A percentile compares a stretch with the other conserved stretches of the same genome.
These are phyloP conservation scores for Synergus gifuensis DNA, from an alignment of 2,888 invertebrate genomes.

Conservation along the genomic window DNA sequence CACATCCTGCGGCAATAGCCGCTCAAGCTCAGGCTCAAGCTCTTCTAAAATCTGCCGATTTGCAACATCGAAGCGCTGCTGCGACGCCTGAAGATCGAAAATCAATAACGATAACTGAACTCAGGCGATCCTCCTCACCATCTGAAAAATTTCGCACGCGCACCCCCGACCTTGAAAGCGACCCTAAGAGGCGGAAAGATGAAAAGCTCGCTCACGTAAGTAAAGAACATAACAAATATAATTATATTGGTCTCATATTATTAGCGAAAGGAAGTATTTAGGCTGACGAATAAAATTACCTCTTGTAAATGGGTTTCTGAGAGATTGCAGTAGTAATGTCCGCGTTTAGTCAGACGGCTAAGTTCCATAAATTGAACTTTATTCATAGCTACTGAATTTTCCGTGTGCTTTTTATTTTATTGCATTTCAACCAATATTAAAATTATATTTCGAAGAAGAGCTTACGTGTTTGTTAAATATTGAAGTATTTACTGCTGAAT, in stretches of 20 bases:
- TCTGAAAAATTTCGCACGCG: constrained; percentile 91
- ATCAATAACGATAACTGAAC: constrained; percentile 79
- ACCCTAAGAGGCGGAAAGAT: constrained; percentile 89
- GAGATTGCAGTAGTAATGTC: not conserved
- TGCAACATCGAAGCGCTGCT: constrained; percentile 75
- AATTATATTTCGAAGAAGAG: not conserved
- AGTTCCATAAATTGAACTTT: not conserved
- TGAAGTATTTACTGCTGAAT: too few relatives aligned
- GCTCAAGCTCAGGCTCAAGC: constrained; percentile 75
- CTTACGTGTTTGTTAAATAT: not conserved
- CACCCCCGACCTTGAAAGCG: constrained; percentile 86
- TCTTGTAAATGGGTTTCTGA: not conserved
- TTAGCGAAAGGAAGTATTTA: not conserved
- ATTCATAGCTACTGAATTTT: not conserved
- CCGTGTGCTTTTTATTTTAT: not conserved
- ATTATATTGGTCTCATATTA: too few relatives aligned
- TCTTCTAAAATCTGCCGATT: constrained; percentile 78
- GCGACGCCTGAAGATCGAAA: constrained; percentile 81
- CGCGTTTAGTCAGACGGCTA: not conserved
- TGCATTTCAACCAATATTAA: not conserved
- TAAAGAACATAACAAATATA: constrained; percentile 67
- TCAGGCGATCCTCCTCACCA: constrained; percentile 87
- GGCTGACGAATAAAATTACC: not conserved
- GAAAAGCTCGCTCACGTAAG: constrained; percentile 92
- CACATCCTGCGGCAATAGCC: constrained; percentile 79